phyloP scores from a whole-genome alignment of 1,140 invertebrate genomes.

The Mizuhopecten yessoensis region DNA sequence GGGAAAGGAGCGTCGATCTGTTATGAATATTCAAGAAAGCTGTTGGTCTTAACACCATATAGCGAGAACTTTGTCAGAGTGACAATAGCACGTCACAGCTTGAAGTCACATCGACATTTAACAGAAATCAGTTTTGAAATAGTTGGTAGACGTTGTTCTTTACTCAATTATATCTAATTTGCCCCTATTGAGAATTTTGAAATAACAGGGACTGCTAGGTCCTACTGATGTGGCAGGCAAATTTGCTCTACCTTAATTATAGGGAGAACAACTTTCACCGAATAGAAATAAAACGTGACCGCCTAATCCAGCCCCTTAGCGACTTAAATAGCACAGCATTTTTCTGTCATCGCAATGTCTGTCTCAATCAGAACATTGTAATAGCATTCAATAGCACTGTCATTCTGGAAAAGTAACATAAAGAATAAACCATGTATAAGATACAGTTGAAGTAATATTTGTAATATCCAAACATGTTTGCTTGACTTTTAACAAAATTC shows the following conservation, averaged over 20 bases:
- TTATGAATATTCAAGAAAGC: conserved; percentile 34
- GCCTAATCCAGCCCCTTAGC: conserved; percentile 10
- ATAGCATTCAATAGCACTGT: background rate
- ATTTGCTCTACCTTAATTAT: conserved; percentile 21
- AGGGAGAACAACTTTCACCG: conserved; percentile 31
- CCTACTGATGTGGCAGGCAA: background rate
- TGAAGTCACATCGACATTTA: conserved; percentile 31
- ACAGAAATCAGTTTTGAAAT: conserved; percentile 39
- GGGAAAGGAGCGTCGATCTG: conserved; percentile 21
- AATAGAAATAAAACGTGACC: background rate
- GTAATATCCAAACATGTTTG: too few species aligned
- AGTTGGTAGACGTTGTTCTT: conserved; percentile 18
- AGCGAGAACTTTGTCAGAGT: conserved; percentile 7
- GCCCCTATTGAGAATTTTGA: conserved; percentile 8
- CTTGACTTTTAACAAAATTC: too few species aligned
- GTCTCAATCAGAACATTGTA: background rate
- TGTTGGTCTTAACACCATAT: conserved; percentile 30
- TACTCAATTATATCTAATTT: conserved; percentile 40
- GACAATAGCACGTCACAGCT: conserved; percentile 31
- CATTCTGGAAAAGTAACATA: background rate
- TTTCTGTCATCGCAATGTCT: conserved; percentile 22
- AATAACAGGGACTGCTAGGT: conserved; percentile 12
- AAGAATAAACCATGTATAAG: too few species aligned
- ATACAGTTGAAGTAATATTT: too few species aligned
- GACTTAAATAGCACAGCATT: conserved; percentile 24